Base-by-base conservation (phyloP, 2,113 vertebrate species). In the Fulmarus glacialis region DNA sequence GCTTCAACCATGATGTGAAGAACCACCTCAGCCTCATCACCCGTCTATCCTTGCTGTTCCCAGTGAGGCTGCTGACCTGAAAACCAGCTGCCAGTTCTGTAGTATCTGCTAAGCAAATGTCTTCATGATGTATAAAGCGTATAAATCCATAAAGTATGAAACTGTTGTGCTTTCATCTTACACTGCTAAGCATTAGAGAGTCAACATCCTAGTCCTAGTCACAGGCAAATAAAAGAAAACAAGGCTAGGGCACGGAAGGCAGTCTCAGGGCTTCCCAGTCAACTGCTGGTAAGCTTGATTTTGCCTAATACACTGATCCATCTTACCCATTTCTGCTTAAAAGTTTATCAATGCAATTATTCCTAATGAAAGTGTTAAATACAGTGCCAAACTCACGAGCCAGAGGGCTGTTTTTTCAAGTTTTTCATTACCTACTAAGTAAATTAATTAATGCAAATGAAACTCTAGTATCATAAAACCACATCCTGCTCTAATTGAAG, bases 401-500 rank as follows among this genome's bases (percentile, higher is more conserved):
- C 87, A 95, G 80, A 92, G 73, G 91, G 72, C 66, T 97, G 68
- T 87, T 96, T 97, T 96, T 93, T 93, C 87, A 94, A 91, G 48
- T 47, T 87, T 93, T 92, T 93, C 81, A 93, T 95, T 95, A 94
- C 88, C 90, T 91, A 53, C 89, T 95, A 95, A 91, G 89, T 97
- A 93, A 96, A 96, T 96, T 96, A 96, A 96, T 97, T 96, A 96
- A 97, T 94, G 87, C 89, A 96, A 97, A 97, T 96, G 64, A 92
- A 96, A 77, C 68, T 94, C 89, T 38, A 16, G 45, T 90, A 60
- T 93, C 53, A 19, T 96, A 88, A 91, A 96, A 56, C 4, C 15
- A 89, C 90, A 89, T 93, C 82, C 80, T 78, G 47, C 83, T 96
- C 60, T 94, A 95, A 95, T 87, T 92, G 90, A 96, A 96, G 92